Base-by-base conservation (phyloP, 2,113 vertebrate genomes). In the Tenebrosternarchus preto region DNA sequence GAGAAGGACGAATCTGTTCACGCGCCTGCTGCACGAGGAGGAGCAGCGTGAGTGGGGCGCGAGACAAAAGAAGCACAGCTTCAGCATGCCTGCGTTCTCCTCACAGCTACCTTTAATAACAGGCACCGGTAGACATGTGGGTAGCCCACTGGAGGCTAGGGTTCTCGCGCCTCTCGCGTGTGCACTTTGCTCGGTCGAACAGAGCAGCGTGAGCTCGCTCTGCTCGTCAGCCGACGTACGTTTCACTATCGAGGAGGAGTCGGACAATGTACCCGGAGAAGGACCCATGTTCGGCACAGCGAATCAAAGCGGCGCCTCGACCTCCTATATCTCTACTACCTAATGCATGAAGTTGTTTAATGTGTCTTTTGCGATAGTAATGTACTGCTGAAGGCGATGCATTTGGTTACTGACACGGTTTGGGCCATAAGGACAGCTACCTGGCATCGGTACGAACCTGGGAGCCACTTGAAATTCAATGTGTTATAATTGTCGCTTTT, bases 1-100 rank as follows among this genome's bases (percentile, higher is more conserved):
- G 90, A 92, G 93, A 87, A 91, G 94, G 74, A 86, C 91, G 66
- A 95, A 94, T 85, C 85, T 96, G 25, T 93, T 98, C 83, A 91
- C 91, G 83, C 90, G 86, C 66, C 90, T 98, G 33, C 91, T 98
- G 57, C 96, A 97, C 87, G 95, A 96, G 77, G 95, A 97, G 1
- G 95, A 97, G 86, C 92, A 96, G 87, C 89, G 94, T 76, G 94
- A 95, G 63, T 99, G 97, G 97, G 95, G 95, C 3, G 94, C 95
- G 67, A 88, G 92, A 2, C 92, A 92, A 53, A 96, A 95, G 85
- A 93, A 92, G 43, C 82, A 87, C 86, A 92, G 90, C 80, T 81
- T 91, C 59, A 84, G 92, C 0, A 73, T 89, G 1, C 90, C 94
- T 0, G 60, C 86, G 0, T 46, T 88, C 0, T 88, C 93, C 0